Base-by-base conservation (phyloP, 2,113 vertebrate genomes). In the Cryptotis parvus region DNA sequence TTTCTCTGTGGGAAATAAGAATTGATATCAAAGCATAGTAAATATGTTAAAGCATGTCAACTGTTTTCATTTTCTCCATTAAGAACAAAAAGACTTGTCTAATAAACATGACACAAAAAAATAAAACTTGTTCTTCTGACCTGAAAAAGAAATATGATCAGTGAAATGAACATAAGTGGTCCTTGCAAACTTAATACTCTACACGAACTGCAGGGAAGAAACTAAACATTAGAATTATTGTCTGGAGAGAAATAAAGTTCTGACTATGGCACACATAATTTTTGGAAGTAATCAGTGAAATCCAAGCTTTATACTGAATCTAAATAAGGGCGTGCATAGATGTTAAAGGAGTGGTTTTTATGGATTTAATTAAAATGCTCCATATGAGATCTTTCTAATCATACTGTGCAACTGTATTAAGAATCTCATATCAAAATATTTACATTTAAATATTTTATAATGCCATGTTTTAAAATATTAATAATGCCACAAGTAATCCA, bases 371-470 rank as follows among this genome's bases (percentile, higher is more conserved):
- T 98, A 98, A 98, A 97, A 95, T 39, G 33, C 93, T 55, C 91
- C 96, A 88, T 95, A 94, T 93, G 95, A 98, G 95, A 95, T 94
- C 94, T 95, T 76, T 95, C 95, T 97, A 97, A 97, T 97, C 96
- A 95, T 94, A 94, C 95, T 96, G 94, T 93, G 96, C 96, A 94
- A 96, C 91, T 90, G 93, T 96, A 97, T 97, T 96, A 97, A 97
- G 97, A 94, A 18, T 33, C 93, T 96, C 92, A 97, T 96, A 96
- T 97, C 98, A 97, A 98, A 98, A 97, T 97, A 97, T 95, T 95
- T 96, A 97, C 96, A 94, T 97, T 97, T 98, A 97, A 98, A 98
- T 98, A 98, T 98, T 98, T 98, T 97, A 98, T 97, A 94, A 95
- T n/a, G 84, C 96, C 92, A 93, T 82, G 80, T 31, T 95, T 97